Conservation (phyloP, 2,888 invertebrate species). For the Scrobipalpa atriplicella region DNA sequence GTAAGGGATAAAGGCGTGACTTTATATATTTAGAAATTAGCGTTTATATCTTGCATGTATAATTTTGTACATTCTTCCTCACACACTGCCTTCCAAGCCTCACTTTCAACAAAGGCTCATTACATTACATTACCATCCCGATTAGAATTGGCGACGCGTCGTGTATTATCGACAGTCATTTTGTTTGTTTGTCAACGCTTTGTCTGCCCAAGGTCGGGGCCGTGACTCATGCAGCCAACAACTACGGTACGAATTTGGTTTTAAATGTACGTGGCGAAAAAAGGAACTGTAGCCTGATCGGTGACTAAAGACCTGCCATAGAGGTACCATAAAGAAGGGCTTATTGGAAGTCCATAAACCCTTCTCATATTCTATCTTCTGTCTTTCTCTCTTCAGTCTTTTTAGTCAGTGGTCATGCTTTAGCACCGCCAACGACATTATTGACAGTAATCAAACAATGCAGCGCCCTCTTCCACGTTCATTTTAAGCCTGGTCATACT, state of each 20-base stretch:
- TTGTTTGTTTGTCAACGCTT: slow-evolving; percentile 66
- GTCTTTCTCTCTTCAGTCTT: no score
- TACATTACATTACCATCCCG: slow-evolving; percentile 13
- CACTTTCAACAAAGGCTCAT: slow-evolving; percentile 23
- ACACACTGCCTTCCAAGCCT: neutral
- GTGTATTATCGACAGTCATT: slow-evolving; percentile 35
- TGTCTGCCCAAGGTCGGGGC: slow-evolving; percentile 73
- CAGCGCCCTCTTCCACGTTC: no score
- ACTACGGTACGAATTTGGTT: neutral
- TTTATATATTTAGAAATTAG: neutral
- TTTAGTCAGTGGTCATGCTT: no score
- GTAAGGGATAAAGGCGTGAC: no score
- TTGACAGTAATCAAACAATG: no score
- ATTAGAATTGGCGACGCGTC: slow-evolving; percentile 25
- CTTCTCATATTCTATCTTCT: no score
- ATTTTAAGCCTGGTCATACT: neutral
- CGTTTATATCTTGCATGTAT: neutral
- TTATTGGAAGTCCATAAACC: no score
- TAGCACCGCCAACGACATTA: no score
- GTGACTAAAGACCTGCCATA: no score
- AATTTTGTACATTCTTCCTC: neutral
- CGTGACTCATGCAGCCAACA: slow-evolving; percentile 47
- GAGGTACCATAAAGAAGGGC: no score
- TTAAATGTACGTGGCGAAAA: no score
- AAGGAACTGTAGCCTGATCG: no score